A percentile compares a stretch with the other conserved stretches of the same genome.
These are phyloP conservation scores for Xenopus laevis DNA, from an alignment of 2,113 vertebrate genomes.

Conservation along the genomic window DNA sequence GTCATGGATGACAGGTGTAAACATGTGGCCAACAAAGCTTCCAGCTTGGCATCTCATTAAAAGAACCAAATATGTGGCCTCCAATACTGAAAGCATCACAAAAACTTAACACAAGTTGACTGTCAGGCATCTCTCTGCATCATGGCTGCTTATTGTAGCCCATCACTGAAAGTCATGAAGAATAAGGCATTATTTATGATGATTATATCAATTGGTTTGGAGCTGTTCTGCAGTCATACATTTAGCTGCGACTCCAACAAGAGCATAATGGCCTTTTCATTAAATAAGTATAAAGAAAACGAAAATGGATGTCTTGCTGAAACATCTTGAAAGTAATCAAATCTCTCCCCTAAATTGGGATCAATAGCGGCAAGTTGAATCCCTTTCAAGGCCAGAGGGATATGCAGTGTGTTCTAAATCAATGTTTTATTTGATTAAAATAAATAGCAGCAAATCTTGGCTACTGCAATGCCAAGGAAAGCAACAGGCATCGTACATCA, in stretches of 20 bases:
- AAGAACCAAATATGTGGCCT: no score
- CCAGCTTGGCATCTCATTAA: no score
- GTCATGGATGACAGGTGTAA: no score
- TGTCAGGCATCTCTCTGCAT: no score
- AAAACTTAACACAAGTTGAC: no score
- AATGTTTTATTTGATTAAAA: constrained; percentile 39
- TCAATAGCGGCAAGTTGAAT: constrained; percentile 29
- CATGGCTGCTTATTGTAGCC: no score
- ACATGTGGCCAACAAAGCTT: no score
- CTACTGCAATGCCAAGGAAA: background rate
- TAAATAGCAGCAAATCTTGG: constrained; percentile 19
- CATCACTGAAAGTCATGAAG: no score
- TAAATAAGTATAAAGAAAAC: constrained; percentile 36
- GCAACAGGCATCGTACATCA: background rate
- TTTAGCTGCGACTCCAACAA: background rate
- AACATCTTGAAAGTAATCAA: constrained; percentile 37
- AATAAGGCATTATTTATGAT: no score
- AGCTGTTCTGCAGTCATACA: no score
- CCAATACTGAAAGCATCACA: no score
- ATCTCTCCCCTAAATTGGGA: constrained; percentile 34
- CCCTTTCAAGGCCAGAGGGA: constrained; percentile 28
- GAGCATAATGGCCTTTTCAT: constrained; percentile 35
- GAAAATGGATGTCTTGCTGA: constrained; percentile 29
- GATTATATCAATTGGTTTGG: no score
- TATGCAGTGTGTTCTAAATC: constrained; percentile 42